Conservation (phyloP, 2,797 vertebrate species). For the Notamacropus eugenii region DNA sequence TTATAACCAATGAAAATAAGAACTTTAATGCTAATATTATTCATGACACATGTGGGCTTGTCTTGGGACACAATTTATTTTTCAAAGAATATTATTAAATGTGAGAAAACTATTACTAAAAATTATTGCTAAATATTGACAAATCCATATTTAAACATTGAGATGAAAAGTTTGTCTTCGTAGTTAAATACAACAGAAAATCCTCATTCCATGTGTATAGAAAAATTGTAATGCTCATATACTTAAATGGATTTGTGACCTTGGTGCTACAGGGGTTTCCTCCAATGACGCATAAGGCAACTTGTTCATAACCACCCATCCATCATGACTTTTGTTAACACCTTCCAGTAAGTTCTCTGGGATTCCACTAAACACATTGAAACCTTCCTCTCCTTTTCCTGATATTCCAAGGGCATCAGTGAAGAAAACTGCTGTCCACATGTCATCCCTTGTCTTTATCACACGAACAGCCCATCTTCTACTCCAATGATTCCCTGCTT, state of each 20-base stretch:
- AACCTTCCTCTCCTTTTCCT: not conserved
- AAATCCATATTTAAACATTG: too few species aligned
- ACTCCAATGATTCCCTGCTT: not conserved
- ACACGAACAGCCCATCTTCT: not conserved
- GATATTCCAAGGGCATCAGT: not conserved
- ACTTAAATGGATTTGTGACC: not conserved
- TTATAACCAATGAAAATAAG: not conserved
- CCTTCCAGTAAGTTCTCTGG: not conserved
- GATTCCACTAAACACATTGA: not conserved
- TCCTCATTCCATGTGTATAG: not conserved
- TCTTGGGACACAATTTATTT: not conserved
- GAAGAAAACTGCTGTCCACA: not conserved
- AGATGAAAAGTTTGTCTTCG: not conserved
- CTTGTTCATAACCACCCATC: not conserved
- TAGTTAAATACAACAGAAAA: not conserved
- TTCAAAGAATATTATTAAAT: not conserved
- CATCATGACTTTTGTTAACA: not conserved
- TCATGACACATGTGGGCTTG: not conserved
- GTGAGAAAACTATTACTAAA: not conserved
- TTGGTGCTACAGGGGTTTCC: not conserved
- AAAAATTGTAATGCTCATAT: not conserved
- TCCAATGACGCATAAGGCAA: not conserved
- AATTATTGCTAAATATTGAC: not conserved
- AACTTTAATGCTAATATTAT: not conserved
- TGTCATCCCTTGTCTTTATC: not conserved